These are phyloP conservation scores for Florisuga fusca DNA, from an alignment of 2,797 vertebrate genomes.

Conservation along the genomic window DNA sequence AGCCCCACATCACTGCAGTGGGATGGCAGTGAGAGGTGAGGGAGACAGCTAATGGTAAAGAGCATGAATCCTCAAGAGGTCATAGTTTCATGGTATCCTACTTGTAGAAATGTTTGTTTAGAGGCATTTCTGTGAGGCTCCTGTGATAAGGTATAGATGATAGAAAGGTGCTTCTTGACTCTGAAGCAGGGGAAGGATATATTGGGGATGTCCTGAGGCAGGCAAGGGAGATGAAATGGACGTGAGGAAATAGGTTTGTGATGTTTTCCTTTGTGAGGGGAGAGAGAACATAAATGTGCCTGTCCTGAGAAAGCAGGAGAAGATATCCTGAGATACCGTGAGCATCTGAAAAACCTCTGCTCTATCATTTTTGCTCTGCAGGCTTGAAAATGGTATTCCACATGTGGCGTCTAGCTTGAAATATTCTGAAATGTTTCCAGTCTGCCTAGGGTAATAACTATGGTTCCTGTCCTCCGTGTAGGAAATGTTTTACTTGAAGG, in stretches of 20 bases:
- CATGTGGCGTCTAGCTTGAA: neutral
- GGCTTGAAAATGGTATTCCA: neutral
- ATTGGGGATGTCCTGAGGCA: neutral
- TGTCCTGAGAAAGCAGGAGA: neutral
- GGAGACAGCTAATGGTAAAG: neutral
- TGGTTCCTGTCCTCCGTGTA: neutral
- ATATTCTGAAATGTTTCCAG: neutral
- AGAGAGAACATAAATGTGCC: neutral
- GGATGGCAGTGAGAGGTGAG: neutral
- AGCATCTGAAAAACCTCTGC: neutral
- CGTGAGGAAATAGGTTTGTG: neutral
- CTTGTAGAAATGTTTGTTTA: neutral
- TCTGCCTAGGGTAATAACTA: neutral
- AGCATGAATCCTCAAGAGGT: neutral
- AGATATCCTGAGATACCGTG: too few relatives aligned
- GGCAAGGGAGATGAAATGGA: neutral
- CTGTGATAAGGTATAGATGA: neutral
- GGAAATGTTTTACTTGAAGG: neutral
- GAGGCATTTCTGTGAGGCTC: neutral
- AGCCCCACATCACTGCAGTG: neutral
- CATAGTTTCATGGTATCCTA: neutral
- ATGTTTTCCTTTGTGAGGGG: neutral
- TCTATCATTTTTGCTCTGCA: neutral
- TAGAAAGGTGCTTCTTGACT: neutral
- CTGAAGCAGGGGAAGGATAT: neutral